Conservation (phyloP, 2,113 vertebrate genomes). For the Rostratula benghalensis region DNA sequence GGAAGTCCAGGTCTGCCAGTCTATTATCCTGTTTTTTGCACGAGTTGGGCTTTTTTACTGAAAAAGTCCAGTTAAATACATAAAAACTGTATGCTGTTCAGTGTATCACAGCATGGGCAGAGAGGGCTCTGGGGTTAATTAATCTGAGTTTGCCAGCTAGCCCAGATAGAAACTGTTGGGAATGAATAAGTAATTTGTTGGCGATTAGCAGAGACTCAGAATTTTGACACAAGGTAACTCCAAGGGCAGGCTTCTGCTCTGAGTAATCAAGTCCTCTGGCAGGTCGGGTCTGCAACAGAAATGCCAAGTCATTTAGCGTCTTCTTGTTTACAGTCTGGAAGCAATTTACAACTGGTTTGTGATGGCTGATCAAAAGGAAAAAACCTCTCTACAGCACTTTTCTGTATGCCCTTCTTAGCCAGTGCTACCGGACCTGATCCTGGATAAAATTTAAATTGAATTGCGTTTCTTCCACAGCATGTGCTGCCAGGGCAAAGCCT, state of each 20-base stretch:
- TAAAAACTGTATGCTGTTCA: neutral
- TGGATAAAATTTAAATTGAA: neutral
- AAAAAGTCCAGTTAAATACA: neutral
- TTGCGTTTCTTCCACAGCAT: neutral
- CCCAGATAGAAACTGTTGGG: neutral
- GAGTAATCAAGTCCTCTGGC: neutral
- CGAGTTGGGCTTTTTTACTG: neutral
- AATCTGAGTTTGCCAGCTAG: neutral
- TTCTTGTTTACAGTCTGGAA: neutral
- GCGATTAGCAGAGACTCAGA: neutral
- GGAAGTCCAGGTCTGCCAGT: neutral
- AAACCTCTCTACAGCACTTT: neutral
- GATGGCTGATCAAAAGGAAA: neutral
- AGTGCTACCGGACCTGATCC: neutral
- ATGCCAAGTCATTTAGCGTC: neutral
- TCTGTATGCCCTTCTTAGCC: neutral
- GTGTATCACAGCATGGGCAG: neutral
- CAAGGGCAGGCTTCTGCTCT: neutral
- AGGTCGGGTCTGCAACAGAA: neutral
- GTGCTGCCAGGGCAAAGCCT: neutral
- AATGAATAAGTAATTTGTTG: neutral
- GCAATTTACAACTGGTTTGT: neutral
- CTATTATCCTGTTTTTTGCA: neutral
- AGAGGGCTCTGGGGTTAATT: neutral
- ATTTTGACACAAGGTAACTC: fast-evolving